phyloP scores from a whole-genome alignment of 2,888 invertebrate species.

The Torymus aiolomorphi region DNA sequence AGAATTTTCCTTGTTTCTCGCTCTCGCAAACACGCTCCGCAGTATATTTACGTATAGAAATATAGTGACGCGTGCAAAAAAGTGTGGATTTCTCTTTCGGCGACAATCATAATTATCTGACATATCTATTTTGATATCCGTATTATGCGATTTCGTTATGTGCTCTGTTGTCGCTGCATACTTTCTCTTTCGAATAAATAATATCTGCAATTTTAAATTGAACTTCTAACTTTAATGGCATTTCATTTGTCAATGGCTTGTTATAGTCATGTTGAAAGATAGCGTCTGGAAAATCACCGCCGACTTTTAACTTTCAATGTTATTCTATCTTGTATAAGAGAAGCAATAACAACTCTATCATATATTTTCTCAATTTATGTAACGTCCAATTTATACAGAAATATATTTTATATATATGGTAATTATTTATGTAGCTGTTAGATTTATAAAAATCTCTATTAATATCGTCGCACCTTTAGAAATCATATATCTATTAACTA shows the following conservation, averaged over 20 bases:
- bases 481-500: no score
- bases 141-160: not conserved
- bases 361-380: not conserved
- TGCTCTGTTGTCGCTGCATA: not conserved
- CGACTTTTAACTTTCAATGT: constrained; percentile 17
- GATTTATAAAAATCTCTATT: no score
- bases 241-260: constrained; percentile 47
- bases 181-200: constrained; percentile 34
- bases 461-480: no score
- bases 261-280: constrained; percentile 14
- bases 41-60: not conserved
- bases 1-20: not conserved
- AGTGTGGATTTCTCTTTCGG: constrained; percentile 17
- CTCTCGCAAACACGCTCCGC: no score
- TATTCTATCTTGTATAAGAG: constrained; percentile 9
- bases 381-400: constrained; percentile 14
- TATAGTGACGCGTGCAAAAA: not conserved
- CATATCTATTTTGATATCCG: constrained; percentile 20
- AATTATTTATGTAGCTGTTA: not conserved
- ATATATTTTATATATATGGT: not conserved
- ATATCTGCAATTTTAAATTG: constrained; percentile 21
- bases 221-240: constrained; percentile 27
- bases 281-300: constrained; percentile 23
- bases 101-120: constrained; percentile 17
- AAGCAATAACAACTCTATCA: constrained; percentile 39